Conservation (phyloP, 1,140 invertebrate species). For the Oedothorax gibbosus region DNA sequence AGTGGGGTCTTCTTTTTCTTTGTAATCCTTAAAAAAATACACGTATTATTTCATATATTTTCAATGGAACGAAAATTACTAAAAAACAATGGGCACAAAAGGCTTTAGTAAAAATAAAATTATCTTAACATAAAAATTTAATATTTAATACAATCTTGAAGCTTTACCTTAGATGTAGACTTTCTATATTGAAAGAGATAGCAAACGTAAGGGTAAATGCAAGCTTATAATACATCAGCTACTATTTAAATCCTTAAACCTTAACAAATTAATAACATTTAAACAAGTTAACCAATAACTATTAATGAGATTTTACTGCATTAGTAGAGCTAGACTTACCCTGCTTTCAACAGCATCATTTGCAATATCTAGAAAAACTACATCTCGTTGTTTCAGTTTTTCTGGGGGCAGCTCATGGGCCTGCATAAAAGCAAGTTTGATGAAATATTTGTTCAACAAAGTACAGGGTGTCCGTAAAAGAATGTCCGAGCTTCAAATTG, state of each 20-base stretch:
- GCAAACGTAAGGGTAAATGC: too few species aligned
- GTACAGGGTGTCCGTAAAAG: too few species aligned
- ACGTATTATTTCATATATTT: not conserved
- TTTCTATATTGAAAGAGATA: too few species aligned
- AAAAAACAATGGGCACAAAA: not conserved
- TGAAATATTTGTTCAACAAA: not conserved
- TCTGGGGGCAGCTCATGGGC: conserved; percentile 90
- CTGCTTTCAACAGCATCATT: conserved; percentile 80
- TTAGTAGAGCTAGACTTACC: conserved; percentile 56
- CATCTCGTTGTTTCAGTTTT: conserved; percentile 87
- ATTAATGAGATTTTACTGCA: too few species aligned
- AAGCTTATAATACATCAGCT: too few species aligned
- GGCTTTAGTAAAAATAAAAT: not conserved
- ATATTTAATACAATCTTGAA: too few species aligned
- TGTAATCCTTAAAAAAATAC: conserved; percentile 78
- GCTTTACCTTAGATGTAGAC: too few species aligned
- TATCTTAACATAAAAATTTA: not conserved
- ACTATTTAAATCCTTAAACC: too few species aligned
- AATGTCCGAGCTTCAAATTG: too few species aligned
- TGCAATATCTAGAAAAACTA: conserved; percentile 94
- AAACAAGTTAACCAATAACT: too few species aligned
- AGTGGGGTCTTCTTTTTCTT: conserved; percentile 87
- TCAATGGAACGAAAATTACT: not conserved
- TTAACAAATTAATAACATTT: too few species aligned
- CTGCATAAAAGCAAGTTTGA: conserved; percentile 69